A percentile compares a stretch with the other conserved stretches of the same genome.
Evolutionary conservation across 1,140 invertebrate genomes (phyloP).

Genomic region (Stenopsyche tienmushanensis): DNA sequence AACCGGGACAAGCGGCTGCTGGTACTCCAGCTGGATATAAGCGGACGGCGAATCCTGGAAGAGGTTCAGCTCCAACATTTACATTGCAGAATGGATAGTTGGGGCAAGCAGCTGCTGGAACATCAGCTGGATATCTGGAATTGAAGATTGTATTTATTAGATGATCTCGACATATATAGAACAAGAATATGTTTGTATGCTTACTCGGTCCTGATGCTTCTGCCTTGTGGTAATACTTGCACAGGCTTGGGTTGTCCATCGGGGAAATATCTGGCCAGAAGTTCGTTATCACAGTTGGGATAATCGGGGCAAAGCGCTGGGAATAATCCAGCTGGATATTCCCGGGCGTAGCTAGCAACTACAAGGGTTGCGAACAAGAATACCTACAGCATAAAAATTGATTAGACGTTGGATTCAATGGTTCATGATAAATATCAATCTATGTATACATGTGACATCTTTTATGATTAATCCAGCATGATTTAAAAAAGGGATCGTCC

Average conservation of each 20-base stretch:
- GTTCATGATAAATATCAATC: too few species aligned
- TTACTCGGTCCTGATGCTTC: slow-evolving; percentile 44
- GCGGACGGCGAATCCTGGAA: slow-evolving; percentile 37
- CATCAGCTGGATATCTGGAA: slow-evolving; percentile 55
- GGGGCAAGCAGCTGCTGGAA: slow-evolving; percentile 57
- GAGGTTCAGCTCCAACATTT: slow-evolving; percentile 37
- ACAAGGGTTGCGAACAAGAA: slow-evolving; percentile 24
- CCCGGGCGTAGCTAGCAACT: slow-evolving; percentile 40
- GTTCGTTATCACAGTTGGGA: slow-evolving; percentile 53
- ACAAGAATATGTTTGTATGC: too few species aligned
- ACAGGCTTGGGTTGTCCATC: slow-evolving; percentile 53
- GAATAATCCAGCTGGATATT: slow-evolving; percentile 57
- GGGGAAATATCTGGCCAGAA: slow-evolving; percentile 50
- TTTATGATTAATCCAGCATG: too few species aligned
- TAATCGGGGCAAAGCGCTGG: slow-evolving; percentile 59
- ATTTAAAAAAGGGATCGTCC: too few species aligned
- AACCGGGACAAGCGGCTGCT: slow-evolving; percentile 54
- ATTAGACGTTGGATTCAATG: too few species aligned
- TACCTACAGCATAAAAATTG: slow-evolving; percentile 15
- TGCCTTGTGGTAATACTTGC: slow-evolving; percentile 54
- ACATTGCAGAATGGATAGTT: slow-evolving; percentile 62
- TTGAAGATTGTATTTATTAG: slow-evolving; percentile 34
- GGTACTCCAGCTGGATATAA: slow-evolving; percentile 57
- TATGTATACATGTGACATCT: too few species aligned
- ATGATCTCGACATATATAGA: neutral